Evolutionary conservation across 2,113 vertebrate genomes (phyloP), one percentile per base, ranked within the genome.

Genomic region (Labrus mixtus): DNA sequence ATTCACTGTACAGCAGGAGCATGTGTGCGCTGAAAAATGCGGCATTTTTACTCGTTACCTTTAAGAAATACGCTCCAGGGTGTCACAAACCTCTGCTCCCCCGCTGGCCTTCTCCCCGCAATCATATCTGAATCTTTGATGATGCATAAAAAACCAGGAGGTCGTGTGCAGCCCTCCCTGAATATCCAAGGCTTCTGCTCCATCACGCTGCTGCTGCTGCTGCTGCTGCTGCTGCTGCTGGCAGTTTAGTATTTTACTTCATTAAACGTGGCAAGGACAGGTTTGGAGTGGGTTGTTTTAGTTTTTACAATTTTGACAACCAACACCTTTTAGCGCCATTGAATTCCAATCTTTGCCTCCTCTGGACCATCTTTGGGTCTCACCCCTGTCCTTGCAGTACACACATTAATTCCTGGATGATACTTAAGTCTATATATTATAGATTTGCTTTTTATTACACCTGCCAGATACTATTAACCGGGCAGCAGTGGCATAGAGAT

Each of bases 381-480:
- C 39, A 13, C 19, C 7, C 48, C 29, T 15, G 20, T 37, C 46
- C 73, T 76, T 79, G 65, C 82, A 66, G 50, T 4, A 62, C 64
- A 66, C 75, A 67, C 75, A 67, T 68, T 73, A 45, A 68, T 70
- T 73, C 79, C 77, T 20, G 46, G 69, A 68, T 65, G 56, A 58
- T 77, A 68, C 29, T 22, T 62, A 70, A n/a, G 37, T 89, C 84
- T 64, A 12, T 71, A 57, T 74, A 57, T 76, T 79, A 76, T 87
- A 70, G 84, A 89, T 89, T 80, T 79, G 62, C 78, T 67, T 84
- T 87, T 83, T 80, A 84, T 88, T 86, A 74, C 67, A 87, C 71
- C 81, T 85, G 84, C 58, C 81, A 86, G 83, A 83, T 69, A 33
- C 76, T 76, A 69, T 84, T 83, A 82, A 43, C 20, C 3, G 36